Evolutionary conservation across 1,140 invertebrate genomes (phyloP).

Genomic region (Drosophila melanica): DNA sequence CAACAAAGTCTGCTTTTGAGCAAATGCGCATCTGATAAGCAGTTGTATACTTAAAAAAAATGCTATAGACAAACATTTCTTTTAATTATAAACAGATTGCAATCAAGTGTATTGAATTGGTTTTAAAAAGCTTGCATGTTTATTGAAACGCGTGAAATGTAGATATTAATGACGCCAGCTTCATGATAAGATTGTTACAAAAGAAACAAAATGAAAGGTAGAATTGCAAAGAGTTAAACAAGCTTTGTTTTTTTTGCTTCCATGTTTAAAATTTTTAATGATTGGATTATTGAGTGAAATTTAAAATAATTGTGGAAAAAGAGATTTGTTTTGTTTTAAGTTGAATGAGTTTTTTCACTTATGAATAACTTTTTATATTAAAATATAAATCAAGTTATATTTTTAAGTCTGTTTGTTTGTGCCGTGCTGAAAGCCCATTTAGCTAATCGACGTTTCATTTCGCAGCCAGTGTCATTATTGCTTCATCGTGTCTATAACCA

Average conservation of each 20-base stretch:
- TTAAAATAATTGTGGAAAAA: too few species aligned
- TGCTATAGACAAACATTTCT: constrained; percentile 9
- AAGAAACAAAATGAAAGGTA: not conserved
- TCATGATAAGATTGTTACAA: not conserved
- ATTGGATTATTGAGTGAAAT: too few species aligned
- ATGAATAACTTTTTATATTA: too few species aligned
- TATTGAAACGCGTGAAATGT: constrained; percentile 1
- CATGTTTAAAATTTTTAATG: too few species aligned
- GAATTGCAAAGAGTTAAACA: not conserved
- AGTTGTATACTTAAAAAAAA: constrained; percentile 11
- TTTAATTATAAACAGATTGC: constrained; percentile 19
- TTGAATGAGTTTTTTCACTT: too few species aligned
- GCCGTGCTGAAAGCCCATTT: not conserved
- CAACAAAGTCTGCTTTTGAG: constrained; percentile 9
- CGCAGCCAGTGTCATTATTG: not conserved
- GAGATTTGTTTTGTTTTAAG: too few species aligned
- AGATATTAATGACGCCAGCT: not conserved
- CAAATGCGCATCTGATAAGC: constrained; percentile 14
- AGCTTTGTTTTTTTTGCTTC: too few species aligned
- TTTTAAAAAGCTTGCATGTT: not conserved
- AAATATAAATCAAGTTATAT: too few species aligned
- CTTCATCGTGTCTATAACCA: not conserved
- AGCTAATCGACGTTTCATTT: constrained; percentile 10
- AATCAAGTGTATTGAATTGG: constrained; percentile 4
- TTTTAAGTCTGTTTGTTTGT: too few species aligned